These are phyloP conservation scores for Bombus polaris DNA, from an alignment of 1,140 invertebrate genomes.

Conservation along the genomic window DNA sequence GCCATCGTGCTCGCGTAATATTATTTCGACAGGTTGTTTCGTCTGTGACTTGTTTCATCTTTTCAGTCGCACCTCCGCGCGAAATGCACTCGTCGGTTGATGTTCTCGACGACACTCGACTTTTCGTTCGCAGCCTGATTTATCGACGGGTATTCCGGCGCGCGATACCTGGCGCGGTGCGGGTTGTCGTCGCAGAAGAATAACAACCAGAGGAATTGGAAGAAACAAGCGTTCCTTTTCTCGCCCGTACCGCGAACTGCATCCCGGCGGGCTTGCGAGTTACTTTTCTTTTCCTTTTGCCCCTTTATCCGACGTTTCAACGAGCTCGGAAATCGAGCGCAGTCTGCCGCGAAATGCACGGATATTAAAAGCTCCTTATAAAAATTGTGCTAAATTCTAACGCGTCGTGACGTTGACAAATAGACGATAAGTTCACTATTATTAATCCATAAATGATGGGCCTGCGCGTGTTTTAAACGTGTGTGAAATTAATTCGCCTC, in stretches of 20 bases:
- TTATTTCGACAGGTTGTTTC: not conserved
- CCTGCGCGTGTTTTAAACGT: not conserved
- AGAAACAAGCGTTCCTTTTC: constrained; percentile 25
- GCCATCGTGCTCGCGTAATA: not conserved
- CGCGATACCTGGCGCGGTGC: constrained; percentile 10
- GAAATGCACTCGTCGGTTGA: not conserved
- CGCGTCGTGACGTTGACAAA: not conserved
- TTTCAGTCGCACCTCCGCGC: not conserved
- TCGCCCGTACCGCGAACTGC: constrained; percentile 4
- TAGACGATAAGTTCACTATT: not conserved
- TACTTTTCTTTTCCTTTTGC: not conserved
- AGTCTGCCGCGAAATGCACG: constrained; percentile 11
- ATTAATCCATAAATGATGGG: not conserved
- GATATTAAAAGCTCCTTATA: constrained; percentile 24
- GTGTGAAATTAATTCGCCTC: not conserved
- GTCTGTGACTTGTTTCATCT: not conserved
- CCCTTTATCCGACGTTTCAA: not conserved
- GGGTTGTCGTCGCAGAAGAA: constrained; percentile 38
- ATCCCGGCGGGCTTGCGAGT: not conserved
- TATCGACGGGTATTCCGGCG: constrained; percentile 35
- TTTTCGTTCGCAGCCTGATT: constrained; percentile 30
- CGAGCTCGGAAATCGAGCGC: constrained; percentile 22
- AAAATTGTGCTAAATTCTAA: not conserved
- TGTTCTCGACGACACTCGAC: constrained; percentile 15
- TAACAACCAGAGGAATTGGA: constrained; percentile 42